Conservation (phyloP, 2,113 vertebrate species). For the Beaufortia kweichowensis region DNA sequence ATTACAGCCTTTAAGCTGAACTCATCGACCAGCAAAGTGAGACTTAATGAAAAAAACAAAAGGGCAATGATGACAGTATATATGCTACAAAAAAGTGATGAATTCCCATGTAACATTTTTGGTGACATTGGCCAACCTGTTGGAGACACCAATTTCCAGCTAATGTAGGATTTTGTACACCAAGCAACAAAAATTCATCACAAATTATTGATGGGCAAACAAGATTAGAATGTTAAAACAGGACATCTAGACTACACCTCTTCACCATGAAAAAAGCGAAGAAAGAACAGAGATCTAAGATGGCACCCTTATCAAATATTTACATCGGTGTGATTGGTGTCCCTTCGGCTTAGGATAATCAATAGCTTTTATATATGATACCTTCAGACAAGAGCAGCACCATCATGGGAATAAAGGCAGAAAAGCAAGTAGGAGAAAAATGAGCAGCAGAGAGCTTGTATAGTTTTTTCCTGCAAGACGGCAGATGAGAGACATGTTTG, state of each 20-base stretch:
- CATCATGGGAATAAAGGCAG: conserved; percentile 24
- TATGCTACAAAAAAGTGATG: too few species aligned
- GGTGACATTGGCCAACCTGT: too few species aligned
- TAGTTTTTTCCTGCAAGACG: background rate
- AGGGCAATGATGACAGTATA: too few species aligned
- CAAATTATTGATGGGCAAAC: background rate
- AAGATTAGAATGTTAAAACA: background rate
- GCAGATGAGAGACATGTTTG: conserved; percentile 28
- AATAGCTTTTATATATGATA: conserved; percentile 48
- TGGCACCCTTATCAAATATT: conserved; percentile 54
- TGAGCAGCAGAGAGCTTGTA: conserved; percentile 12
- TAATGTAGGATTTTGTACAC: too few species aligned
- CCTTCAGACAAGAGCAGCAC: conserved; percentile 32
- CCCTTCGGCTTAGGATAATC: conserved; percentile 44
- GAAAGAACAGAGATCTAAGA: conserved; percentile 18
- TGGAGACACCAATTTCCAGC: too few species aligned
- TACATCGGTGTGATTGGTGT: conserved; percentile 45
- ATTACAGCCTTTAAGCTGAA: conserved; percentile 10
- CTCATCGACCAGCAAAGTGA: conserved; percentile 12
- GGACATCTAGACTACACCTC: background rate
- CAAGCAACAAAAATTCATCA: background rate
- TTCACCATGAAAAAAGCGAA: conserved; percentile 15
- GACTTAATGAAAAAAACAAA: background rate
- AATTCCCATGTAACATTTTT: too few species aligned
- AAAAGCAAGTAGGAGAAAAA: conserved; percentile 24